Evolutionary conservation across 2,113 vertebrate species (phyloP).

Genomic region (Prolemur simus): DNA sequence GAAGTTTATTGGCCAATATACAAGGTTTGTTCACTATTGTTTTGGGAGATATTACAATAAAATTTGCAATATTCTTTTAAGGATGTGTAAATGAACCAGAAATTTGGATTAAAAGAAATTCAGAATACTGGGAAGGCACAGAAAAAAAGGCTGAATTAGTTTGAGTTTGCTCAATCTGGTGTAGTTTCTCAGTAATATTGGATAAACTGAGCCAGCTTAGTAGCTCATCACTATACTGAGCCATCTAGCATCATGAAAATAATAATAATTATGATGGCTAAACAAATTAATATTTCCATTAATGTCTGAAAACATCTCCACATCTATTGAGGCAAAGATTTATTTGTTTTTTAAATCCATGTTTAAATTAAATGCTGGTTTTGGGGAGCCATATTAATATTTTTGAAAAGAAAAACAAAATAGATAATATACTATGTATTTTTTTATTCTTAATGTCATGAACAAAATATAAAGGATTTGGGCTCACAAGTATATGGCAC

Average conservation of each 20-base stretch:
- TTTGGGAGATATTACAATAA: background rate
- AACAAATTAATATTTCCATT: background rate
- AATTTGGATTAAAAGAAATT: background rate
- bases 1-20: background rate
- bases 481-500: background rate
- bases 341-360: background rate
- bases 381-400: background rate
- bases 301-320: background rate
- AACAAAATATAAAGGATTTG: background rate
- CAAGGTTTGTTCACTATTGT: background rate
- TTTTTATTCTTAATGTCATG: background rate
- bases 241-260: background rate
- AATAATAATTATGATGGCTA: background rate
- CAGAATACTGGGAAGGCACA: background rate
- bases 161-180: background rate
- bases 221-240: background rate
- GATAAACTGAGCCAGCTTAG: background rate
- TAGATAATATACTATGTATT: background rate
- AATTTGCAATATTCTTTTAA: background rate
- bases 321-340: background rate
- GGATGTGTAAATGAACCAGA: background rate
- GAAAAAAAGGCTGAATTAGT: background rate
- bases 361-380: background rate
- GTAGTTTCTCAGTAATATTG: background rate
- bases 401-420: background rate